These are phyloP conservation scores for Phalangium opilio DNA, from an alignment of 2,888 invertebrate species.

Conservation along the genomic window DNA sequence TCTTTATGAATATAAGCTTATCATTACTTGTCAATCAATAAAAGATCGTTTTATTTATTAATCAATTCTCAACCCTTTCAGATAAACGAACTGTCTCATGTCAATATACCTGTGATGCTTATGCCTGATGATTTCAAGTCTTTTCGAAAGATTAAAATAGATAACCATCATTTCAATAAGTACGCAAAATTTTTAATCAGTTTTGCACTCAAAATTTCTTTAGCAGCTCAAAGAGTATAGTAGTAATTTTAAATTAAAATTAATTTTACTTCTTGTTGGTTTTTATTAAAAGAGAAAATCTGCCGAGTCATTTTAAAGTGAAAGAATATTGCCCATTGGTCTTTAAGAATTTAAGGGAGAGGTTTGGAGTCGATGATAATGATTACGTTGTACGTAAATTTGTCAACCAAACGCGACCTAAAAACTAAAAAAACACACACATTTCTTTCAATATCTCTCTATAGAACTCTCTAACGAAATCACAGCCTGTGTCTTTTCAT, in stretches of 20 bases:
- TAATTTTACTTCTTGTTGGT: neutral
- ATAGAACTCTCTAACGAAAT: slow-evolving; percentile 38
- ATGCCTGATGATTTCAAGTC: slow-evolving; percentile 98
- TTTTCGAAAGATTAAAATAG: slow-evolving; percentile 94
- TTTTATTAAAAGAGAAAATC: slow-evolving; percentile 64
- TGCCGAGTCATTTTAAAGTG: slow-evolving; percentile 99
- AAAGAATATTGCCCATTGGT: slow-evolving; percentile 98
- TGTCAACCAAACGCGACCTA: too few relatives aligned
- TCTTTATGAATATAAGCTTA: too few relatives aligned
- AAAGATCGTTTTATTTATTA: neutral
- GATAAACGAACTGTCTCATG: slow-evolving; percentile 96
- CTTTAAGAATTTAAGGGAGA: slow-evolving; percentile 90
- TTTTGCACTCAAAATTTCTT: neutral
- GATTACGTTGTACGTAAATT: slow-evolving; percentile 57
- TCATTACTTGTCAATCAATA: too few relatives aligned
- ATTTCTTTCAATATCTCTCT: too few relatives aligned
- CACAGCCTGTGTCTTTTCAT: slow-evolving; percentile 72
- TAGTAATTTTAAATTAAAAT: neutral
- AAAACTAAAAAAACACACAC: too few relatives aligned
- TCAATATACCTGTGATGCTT: slow-evolving; percentile 94
- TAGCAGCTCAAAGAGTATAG: neutral
- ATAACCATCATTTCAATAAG: slow-evolving; percentile 99
- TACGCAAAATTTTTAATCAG: slow-evolving; percentile 43
- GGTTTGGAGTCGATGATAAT: slow-evolving; percentile 90
- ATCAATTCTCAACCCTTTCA: slow-evolving; percentile 37